A percentile compares a stretch with the other conserved stretches of the same genome.
Conservation (phyloP, 2,113 vertebrate species). For the Serinus canaria region DNA sequence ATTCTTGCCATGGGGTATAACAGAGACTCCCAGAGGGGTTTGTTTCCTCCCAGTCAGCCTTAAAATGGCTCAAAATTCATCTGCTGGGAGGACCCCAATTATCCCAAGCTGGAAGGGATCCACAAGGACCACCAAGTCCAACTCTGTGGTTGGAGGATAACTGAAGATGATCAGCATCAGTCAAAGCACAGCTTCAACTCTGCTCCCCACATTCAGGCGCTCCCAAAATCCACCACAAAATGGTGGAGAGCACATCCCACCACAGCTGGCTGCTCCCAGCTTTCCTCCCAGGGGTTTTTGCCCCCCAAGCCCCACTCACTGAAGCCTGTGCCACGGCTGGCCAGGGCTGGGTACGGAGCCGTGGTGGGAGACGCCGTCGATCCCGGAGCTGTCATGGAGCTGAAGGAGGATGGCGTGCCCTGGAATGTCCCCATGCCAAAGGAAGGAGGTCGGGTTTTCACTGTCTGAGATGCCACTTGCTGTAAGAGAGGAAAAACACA, state of each 20-base stretch:
- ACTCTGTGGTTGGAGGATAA: fast-evolving
- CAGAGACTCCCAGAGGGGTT: no score
- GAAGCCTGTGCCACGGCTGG: slow-evolving; percentile 58
- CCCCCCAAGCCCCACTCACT: slow-evolving; percentile 35
- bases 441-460: slow-evolving; percentile 70
- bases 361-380: slow-evolving; percentile 40
- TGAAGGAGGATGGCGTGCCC: slow-evolving; percentile 66
- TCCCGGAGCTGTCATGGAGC: slow-evolving; percentile 57
- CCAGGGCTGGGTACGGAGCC: slow-evolving; percentile 60
- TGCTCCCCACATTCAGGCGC: fast-evolving
- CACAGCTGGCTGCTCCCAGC: neutral
- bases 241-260: fast-evolving
- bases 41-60: neutral
- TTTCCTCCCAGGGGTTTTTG: fast-evolving
- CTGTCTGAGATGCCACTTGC: slow-evolving; percentile 62
- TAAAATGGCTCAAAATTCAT: neutral
- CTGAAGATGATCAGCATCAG: fast-evolving
- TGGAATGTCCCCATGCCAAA: slow-evolving; percentile 74
- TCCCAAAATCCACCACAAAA: neutral
- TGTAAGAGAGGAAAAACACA: neutral
- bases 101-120: neutral
- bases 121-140: fast-evolving
- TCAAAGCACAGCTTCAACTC: no score
- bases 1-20: neutral
- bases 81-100: neutral